A percentile compares a stretch with the other conserved stretches of the same genome.
These are phyloP conservation scores for Hartigia nigra DNA, from an alignment of 2,888 invertebrate species.

Conservation along the genomic window DNA sequence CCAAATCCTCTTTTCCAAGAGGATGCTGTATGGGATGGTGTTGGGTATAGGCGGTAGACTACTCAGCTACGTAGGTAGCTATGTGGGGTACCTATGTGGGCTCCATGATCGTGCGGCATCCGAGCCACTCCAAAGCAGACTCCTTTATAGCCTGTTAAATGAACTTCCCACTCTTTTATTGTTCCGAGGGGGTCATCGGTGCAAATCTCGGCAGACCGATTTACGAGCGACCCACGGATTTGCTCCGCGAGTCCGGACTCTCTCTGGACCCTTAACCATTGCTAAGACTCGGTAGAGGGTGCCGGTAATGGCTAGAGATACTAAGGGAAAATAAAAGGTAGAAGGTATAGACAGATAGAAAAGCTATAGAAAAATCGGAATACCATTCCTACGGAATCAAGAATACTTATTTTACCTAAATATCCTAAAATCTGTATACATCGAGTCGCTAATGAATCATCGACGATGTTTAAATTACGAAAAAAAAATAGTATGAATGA, in stretches of 20 bases:
- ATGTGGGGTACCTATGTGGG: slow-evolving; percentile 14
- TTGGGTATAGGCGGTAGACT: not conserved
- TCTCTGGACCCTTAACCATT: slow-evolving; percentile 2
- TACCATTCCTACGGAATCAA: not conserved
- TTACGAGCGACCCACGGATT: slow-evolving; percentile 53
- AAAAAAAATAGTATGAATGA: no score
- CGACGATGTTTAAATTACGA: no score
- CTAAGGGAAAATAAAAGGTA: slow-evolving; percentile 26
- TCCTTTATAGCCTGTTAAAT: slow-evolving; percentile 63
- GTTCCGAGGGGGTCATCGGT: slow-evolving; percentile 52
- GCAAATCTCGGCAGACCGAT: slow-evolving; percentile 49
- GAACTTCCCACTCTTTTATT: slow-evolving; percentile 63
- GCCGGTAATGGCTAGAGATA: slow-evolving; percentile 29
- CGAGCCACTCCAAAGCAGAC: slow-evolving; percentile 32
- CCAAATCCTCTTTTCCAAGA: slow-evolving; percentile 46
- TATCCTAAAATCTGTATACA: not conserved
- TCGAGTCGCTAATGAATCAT: not conserved
- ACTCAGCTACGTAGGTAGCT: slow-evolving; percentile 17
- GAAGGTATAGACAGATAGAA: not conserved
- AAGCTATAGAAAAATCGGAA: not conserved
- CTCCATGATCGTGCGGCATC: slow-evolving; percentile 14
- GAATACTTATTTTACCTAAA: not conserved
- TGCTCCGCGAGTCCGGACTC: slow-evolving; percentile 14
- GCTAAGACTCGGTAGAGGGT: slow-evolving; percentile 18
- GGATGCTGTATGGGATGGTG: not conserved